phyloP scores from a whole-genome alignment of 1,140 invertebrate species.

The Drosophila lini region DNA sequence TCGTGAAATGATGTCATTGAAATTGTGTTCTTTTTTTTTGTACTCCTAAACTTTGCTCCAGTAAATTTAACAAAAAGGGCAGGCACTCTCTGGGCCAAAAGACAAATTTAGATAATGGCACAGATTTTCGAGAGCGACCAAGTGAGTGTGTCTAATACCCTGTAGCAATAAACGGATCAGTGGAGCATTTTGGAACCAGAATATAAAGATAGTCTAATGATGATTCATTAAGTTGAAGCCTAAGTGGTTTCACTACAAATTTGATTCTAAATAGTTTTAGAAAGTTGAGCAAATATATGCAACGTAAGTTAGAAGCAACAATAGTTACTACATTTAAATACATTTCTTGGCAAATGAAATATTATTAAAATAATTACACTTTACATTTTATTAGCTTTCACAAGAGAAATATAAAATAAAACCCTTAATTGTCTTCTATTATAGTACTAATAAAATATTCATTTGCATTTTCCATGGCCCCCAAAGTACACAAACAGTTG shows the following conservation, averaged over 20 bases:
- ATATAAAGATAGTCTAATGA: constrained; percentile 26
- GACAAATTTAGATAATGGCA: constrained; percentile 72
- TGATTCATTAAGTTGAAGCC: not conserved
- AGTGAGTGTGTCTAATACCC: constrained; percentile 47
- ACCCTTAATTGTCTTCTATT: constrained; percentile 1
- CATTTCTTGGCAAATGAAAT: not conserved
- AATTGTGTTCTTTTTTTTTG: constrained; percentile 18
- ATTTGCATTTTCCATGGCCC: constrained; percentile 13
- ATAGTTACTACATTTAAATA: not conserved
- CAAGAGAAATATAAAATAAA: constrained; percentile 10
- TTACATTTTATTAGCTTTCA: not conserved
- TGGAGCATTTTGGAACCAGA: constrained; percentile 12
- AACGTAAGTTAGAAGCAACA: too few relatives aligned
- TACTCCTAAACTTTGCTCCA: constrained; percentile 50
- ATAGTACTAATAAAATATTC: constrained; percentile 21
- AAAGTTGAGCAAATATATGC: constrained; percentile 13
- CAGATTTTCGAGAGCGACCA: constrained; percentile 49
- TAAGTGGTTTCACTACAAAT: not conserved
- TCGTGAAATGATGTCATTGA: constrained; percentile 64
- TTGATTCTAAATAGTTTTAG: constrained; percentile 14
- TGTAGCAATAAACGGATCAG: constrained; percentile 14
- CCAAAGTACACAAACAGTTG: constrained; percentile 24
- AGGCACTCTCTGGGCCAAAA: constrained; percentile 57
- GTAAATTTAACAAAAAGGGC: constrained; percentile 63
- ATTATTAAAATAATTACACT: not conserved